Evolutionary conservation across 2,888 invertebrate species (phyloP), one percentile per base, ranked within the genome.

Genomic region (Caenorhabditis auriculariae): DNA sequence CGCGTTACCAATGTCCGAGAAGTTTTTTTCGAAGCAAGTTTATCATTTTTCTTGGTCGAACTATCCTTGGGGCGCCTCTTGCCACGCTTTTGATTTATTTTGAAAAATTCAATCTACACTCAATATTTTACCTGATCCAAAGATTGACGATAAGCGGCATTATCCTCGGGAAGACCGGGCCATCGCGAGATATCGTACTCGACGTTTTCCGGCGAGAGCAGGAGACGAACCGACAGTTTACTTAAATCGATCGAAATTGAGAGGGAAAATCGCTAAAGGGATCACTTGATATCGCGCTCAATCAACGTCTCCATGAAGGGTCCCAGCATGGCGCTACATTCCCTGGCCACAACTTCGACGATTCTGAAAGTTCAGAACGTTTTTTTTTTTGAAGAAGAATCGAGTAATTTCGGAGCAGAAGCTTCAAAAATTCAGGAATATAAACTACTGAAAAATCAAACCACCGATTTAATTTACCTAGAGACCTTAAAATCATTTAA

Each of bases 131-230:
- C 77, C 65, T 74, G 67, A 60, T 78, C 76, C 23, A 78, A 66
- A 17, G 62, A 66, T 27, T 66, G 61, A 43, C 58, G 66, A 60
- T 68, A 78, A 27, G 63, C 63, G 32, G 44, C 47, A 29, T 71
- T 67, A 28, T 75, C 74, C 17, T 70, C 68, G 44, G 76, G 75
- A 6, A 78, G 46, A 6, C 71, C 75, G 17, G 58, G 24, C 78
- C 78, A 78, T 39, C 47, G 55, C 2, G 72, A 68, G 21, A 75
- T 63, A 46, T 71, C 69, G 47, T 70, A 73, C 43, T 67, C 70
- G 23, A 73, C 56, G 9, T 60, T 48, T 12, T 71, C 67, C n/a
- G 48, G 52, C 2, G 58, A 54, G 17, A 70, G 69, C n/a, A 54
- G 55, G 17, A 71, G 39, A 4, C 74, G 71, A 46, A 74, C 54